Evolutionary conservation across 2,888 invertebrate genomes (phyloP).

Genomic region (Opisthograptis luteolata): DNA sequence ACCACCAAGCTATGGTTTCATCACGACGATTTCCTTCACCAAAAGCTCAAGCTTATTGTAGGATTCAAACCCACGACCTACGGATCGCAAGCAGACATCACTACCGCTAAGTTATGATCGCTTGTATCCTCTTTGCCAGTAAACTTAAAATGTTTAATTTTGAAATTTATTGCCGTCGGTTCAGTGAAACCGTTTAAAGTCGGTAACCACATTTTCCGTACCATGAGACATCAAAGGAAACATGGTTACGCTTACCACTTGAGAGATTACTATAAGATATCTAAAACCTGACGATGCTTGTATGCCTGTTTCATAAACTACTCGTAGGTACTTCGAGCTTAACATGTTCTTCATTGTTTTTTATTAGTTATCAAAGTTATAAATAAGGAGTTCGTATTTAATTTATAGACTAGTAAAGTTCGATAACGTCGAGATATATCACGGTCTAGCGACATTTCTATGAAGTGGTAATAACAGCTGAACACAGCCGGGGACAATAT

Average conservation of each 20-base stretch:
- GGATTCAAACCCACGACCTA: no score
- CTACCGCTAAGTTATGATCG: no score
- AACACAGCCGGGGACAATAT: constrained; percentile 44
- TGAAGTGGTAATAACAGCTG: constrained; percentile 46
- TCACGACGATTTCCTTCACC: no score
- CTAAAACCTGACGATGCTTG: no score
- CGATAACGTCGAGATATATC: constrained; percentile 27
- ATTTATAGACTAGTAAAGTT: constrained; percentile 19
- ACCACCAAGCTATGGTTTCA: no score
- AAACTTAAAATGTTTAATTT: constrained; percentile 15
- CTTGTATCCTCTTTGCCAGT: not conserved
- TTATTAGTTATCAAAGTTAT: no score
- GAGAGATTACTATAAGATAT: constrained; percentile 11
- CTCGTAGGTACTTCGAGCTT: no score
- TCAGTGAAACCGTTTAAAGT: constrained; percentile 20
- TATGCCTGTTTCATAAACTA: no score
- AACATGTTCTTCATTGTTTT: no score
- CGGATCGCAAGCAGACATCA: no score
- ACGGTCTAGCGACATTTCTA: constrained; percentile 34
- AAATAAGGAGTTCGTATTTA: constrained; percentile 9
- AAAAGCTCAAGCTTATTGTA: no score
- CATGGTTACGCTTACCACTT: constrained; percentile 22
- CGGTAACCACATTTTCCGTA: constrained; percentile 17
- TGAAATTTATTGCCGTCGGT: constrained; percentile 8
- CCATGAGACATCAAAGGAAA: constrained; percentile 17